Percentiles rank a stretch among this genome's conserved stretches.
These are phyloP conservation scores for Lepus timidus DNA, from an alignment of 2,113 vertebrate genomes.

Conservation along the genomic window DNA sequence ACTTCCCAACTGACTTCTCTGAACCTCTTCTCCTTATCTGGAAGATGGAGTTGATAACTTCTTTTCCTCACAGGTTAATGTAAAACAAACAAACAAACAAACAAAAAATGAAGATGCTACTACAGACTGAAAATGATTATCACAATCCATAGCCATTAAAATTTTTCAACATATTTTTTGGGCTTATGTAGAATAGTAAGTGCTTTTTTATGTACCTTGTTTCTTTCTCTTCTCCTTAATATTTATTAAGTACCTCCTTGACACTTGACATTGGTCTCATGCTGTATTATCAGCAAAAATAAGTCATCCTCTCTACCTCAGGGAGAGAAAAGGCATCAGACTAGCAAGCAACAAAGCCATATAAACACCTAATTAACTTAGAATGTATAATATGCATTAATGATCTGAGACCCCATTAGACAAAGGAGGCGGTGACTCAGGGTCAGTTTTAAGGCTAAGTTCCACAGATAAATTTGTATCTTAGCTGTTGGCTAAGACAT, in stretches of 20 bases:
- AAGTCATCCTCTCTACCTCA: conserved; percentile 17
- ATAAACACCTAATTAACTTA: conserved; percentile 40
- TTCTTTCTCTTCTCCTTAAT: background rate
- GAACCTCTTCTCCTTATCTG: conserved; percentile 6
- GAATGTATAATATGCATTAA: background rate
- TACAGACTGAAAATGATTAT: background rate
- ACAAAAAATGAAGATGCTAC: background rate
- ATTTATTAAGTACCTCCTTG: conserved; percentile 14
- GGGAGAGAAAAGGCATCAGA: background rate
- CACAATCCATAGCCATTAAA: background rate
- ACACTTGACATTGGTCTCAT: background rate
- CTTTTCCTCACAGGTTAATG: conserved; percentile 21
- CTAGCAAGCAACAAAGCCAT: background rate
- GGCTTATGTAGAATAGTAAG: background rate
- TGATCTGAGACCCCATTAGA: background rate
- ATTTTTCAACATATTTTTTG: background rate
- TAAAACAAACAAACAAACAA: background rate
- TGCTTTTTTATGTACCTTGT: background rate
- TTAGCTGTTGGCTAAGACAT: background rate
- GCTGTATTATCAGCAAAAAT: background rate
- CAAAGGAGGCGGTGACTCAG: background rate
- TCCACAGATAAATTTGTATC: background rate
- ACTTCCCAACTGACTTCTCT: conserved; percentile 25
- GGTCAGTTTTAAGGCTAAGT: background rate
- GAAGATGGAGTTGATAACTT: background rate